Conservation (phyloP, 2,888 invertebrate species). For the Tinea semifulvella region DNA sequence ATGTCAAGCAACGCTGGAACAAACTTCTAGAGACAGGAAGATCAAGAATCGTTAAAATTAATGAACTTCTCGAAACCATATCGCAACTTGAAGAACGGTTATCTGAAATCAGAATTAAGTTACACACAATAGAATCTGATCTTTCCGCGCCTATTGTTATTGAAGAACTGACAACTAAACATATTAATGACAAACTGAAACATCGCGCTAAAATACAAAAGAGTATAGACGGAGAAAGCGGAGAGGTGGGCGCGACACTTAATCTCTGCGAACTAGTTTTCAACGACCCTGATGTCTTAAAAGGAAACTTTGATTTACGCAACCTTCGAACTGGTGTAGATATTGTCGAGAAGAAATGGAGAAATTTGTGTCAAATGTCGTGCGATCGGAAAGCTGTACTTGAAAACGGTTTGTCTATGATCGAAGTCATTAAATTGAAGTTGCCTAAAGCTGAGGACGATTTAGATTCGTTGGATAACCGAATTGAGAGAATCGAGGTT, state of each 20-base stretch:
- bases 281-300: constrained; percentile 77
- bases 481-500: constrained; percentile 60
- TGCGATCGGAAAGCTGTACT: constrained; percentile 66
- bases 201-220: constrained; percentile 79
- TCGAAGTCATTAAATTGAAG: constrained; percentile 71
- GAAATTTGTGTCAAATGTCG: constrained; percentile 76
- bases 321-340: constrained; percentile 73
- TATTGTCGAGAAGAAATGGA: constrained; percentile 82
- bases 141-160: constrained; percentile 74
- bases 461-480: constrained; percentile 67
- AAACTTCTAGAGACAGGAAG: constrained; percentile 71
- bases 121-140: constrained; percentile 76
- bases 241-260: constrained; percentile 79
- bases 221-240: constrained; percentile 79
- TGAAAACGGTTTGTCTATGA: constrained; percentile 65
- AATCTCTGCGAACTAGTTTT: constrained; percentile 81
- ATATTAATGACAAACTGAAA: constrained; percentile 73
- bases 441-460: constrained; percentile 70
- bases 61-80: constrained; percentile 76
- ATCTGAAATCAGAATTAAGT: constrained; percentile 75
- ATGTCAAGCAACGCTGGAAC: constrained; percentile 74
- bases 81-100: constrained; percentile 75
- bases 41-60: constrained; percentile 74
- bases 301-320: constrained; percentile 75
- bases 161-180: constrained; percentile 70